phyloP scores from a whole-genome alignment of 2,888 invertebrate species.

The Macrosoma leucophasiata region DNA sequence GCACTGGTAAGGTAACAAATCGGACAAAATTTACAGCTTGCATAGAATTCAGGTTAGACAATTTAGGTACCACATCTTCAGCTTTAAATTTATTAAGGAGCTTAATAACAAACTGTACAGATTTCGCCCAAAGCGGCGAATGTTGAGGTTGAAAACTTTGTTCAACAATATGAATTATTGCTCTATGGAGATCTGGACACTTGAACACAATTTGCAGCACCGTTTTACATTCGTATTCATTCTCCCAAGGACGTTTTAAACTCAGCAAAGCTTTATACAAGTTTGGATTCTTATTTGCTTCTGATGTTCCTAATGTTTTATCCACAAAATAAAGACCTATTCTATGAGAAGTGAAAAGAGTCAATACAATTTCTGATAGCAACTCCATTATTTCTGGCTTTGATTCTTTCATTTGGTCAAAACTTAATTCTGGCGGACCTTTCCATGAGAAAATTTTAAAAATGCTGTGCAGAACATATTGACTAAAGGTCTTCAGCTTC shows the following conservation, averaged over 20 bases:
- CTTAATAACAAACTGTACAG: constrained; percentile 59
- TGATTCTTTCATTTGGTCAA: constrained; percentile 45
- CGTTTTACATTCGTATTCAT: constrained; percentile 77
- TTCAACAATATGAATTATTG: constrained; percentile 76
- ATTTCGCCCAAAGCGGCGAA: constrained; percentile 71
- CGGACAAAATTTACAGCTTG: constrained; percentile 72
- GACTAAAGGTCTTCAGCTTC: constrained; percentile 82
- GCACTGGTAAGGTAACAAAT: constrained; percentile 65
- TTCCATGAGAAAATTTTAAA: constrained; percentile 84
- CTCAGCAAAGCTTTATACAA: constrained; percentile 78
- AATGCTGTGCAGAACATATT: constrained; percentile 79
- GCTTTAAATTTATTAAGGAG: constrained; percentile 65
- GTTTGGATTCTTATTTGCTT: constrained; percentile 75
- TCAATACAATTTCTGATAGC: constrained; percentile 82
- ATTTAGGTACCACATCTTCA: constrained; percentile 61
- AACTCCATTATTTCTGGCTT: constrained; percentile 68
- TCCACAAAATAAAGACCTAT: constrained; percentile 86
- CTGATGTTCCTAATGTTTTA: constrained; percentile 76
- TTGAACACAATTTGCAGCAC: constrained; percentile 78
- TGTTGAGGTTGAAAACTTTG: constrained; percentile 77
- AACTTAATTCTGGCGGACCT: constrained; percentile 74
- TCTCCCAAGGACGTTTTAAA: constrained; percentile 81
- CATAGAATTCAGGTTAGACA: constrained; percentile 55
- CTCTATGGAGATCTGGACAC: constrained; percentile 83
- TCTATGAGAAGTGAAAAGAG: constrained; percentile 84